A percentile compares a stretch with the other conserved stretches of the same genome.
phyloP scores from a whole-genome alignment of 2,888 invertebrate species.

The Rhimphoctona megacephalus region DNA sequence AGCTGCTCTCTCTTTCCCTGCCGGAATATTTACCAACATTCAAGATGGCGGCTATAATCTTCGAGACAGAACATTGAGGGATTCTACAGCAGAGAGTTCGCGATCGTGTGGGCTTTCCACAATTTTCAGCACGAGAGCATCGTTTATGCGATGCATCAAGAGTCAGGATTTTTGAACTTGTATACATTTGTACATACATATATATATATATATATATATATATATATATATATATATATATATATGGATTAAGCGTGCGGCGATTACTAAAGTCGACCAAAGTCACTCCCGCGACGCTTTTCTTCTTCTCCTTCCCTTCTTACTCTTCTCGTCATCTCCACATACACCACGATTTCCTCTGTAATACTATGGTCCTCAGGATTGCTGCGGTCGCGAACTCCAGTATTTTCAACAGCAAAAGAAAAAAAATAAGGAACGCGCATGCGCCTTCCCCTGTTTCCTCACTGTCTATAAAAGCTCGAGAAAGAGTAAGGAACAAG shows the following conservation, averaged over 20 bases:
- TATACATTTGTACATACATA: background rate
- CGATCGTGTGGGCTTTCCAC: slow-evolving; percentile 43
- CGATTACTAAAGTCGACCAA: slow-evolving; percentile 31
- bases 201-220: too few species aligned
- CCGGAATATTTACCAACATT: slow-evolving; percentile 84
- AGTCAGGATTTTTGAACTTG: slow-evolving; percentile 33
- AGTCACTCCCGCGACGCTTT: background rate
- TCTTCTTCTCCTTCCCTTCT: slow-evolving; percentile 26
- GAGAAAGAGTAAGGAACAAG: slow-evolving; percentile 11
- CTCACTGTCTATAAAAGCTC: background rate
- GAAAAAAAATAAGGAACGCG: slow-evolving; percentile 29
- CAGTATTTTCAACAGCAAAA: slow-evolving; percentile 12
- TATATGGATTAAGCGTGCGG: background rate
- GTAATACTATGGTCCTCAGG: slow-evolving; percentile 44
- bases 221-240: background rate
- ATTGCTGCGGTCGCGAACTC: slow-evolving; percentile 39
- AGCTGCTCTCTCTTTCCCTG: slow-evolving; percentile 71
- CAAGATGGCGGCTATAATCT: slow-evolving; percentile 84
- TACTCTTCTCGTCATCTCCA: slow-evolving; percentile 48
- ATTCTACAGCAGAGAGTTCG: slow-evolving; percentile 73
- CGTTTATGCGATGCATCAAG: slow-evolving; percentile 61
- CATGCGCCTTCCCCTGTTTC: slow-evolving; percentile 14
- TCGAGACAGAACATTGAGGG: slow-evolving; percentile 74
- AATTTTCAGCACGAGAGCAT: slow-evolving; percentile 47
- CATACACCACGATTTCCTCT: slow-evolving; percentile 47